phyloP scores from a whole-genome alignment of 2,797 vertebrate genomes.

The Gastrophryne carolinensis region DNA sequence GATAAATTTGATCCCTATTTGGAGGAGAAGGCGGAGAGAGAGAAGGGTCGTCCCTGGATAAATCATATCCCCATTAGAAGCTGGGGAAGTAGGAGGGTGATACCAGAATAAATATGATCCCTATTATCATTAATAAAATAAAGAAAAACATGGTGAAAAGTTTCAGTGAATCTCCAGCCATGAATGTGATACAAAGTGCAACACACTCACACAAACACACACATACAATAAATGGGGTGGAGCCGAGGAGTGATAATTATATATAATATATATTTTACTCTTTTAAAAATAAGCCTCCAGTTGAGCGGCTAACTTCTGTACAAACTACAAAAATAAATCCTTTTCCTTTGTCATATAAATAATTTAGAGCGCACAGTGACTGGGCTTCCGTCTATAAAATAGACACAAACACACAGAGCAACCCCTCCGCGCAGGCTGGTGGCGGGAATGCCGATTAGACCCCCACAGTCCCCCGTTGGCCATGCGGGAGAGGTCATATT shows the following conservation, averaged over 20 bases:
- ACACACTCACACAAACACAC: neutral
- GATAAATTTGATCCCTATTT: too few relatives aligned
- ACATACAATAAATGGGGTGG: slow-evolving; percentile 54
- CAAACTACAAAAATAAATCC: slow-evolving; percentile 99
- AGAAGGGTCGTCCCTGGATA: too few relatives aligned
- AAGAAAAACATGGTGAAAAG: too few relatives aligned
- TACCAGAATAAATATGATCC: too few relatives aligned
- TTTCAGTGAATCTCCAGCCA: too few relatives aligned
- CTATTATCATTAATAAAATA: too few relatives aligned
- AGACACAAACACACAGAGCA: slow-evolving; percentile 21
- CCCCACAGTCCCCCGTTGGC: neutral
- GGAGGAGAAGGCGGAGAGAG: too few relatives aligned
- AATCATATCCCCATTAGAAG: too few relatives aligned
- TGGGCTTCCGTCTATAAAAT: slow-evolving; percentile 39
- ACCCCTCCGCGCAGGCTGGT: neutral
- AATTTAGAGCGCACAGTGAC: slow-evolving; percentile 89
- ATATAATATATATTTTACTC: slow-evolving; percentile 96
- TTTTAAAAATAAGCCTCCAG: slow-evolving; percentile 98
- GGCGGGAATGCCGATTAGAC: neutral
- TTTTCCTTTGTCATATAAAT: slow-evolving; percentile 91
- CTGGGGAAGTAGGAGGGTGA: too few relatives aligned
- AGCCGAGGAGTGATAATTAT: slow-evolving; percentile 81
- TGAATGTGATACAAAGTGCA: neutral
- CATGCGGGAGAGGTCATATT: neutral
- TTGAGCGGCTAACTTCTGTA: slow-evolving; percentile 92